phyloP scores from a whole-genome alignment of 2,113 vertebrate genomes.

The Pituophis catenifer region DNA sequence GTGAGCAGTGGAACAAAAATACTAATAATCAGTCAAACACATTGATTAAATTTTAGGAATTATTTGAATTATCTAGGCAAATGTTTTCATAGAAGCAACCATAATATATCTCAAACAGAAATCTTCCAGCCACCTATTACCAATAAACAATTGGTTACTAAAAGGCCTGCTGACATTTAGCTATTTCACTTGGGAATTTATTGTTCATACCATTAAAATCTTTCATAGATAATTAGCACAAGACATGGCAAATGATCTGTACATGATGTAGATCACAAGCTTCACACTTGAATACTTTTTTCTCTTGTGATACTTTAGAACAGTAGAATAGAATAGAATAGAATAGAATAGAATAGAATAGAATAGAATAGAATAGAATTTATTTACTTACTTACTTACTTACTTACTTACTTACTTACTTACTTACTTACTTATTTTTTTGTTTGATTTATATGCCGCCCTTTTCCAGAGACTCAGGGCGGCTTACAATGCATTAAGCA shows the following conservation, averaged over 20 bases:
- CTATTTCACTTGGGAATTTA: not conserved
- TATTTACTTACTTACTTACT: too few species aligned
- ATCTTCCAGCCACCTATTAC: not conserved
- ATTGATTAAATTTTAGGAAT: not conserved
- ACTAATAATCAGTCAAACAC: not conserved
- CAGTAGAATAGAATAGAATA: too few species aligned
- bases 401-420: too few species aligned
- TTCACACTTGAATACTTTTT: not conserved
- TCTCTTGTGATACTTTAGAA: not conserved
- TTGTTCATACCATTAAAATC: not conserved
- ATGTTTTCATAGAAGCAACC: not conserved
- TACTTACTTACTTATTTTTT: too few species aligned
- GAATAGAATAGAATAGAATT: too few species aligned
- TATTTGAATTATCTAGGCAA: not conserved
- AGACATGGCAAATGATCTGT: not conserved
- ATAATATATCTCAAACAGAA: not conserved
- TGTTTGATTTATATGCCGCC: too few species aligned
- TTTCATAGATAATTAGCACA: conserved; percentile 3
- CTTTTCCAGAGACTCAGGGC: too few species aligned
- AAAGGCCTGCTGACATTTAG: not conserved
- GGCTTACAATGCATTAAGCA: too few species aligned
- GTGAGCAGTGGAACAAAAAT: not conserved
- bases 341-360: too few species aligned
- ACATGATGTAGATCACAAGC: not conserved
- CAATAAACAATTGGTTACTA: not conserved